Conservation (phyloP, 2,888 invertebrate genomes). For the Sinhomidia bicolor region DNA sequence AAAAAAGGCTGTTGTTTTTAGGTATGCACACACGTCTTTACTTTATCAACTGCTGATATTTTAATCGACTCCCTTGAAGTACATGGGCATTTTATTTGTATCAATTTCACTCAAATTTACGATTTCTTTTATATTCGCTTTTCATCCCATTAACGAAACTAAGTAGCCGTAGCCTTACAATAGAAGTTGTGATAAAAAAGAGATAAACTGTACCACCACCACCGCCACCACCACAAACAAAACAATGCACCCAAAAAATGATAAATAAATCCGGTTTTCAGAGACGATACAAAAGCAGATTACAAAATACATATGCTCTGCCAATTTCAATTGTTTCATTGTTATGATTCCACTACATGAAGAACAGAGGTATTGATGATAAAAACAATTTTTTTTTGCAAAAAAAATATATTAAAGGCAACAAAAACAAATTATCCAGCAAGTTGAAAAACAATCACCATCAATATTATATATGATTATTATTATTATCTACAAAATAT, state of each 20-base stretch:
- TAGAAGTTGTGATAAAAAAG: too few relatives aligned
- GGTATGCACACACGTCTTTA: not conserved
- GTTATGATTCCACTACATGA: not conserved
- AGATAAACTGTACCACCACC: not conserved
- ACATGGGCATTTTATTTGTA: not conserved
- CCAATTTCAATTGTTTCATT: not conserved
- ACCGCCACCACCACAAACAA: too few relatives aligned
- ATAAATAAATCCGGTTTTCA: conserved; percentile 30
- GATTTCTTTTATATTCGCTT: not conserved
- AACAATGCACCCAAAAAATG: too few relatives aligned
- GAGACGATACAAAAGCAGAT: not conserved
- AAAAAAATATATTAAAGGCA: too few relatives aligned
- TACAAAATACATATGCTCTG: not conserved
- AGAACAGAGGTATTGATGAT: not conserved
- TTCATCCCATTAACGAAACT: not conserved
- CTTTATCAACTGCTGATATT: not conserved
- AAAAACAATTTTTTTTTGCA: not conserved
- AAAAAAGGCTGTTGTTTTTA: conserved; percentile 6
- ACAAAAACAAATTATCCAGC: not conserved
- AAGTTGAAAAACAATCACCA: not conserved
- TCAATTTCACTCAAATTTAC: not conserved
- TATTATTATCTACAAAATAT: too few relatives aligned
- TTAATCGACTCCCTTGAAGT: not conserved
- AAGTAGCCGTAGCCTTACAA: not conserved
- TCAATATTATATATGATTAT: not conserved